Percentiles rank a stretch among this genome's conserved stretches.
phyloP scores from a whole-genome alignment of 2,888 invertebrate species.

The Drosophila differens region DNA sequence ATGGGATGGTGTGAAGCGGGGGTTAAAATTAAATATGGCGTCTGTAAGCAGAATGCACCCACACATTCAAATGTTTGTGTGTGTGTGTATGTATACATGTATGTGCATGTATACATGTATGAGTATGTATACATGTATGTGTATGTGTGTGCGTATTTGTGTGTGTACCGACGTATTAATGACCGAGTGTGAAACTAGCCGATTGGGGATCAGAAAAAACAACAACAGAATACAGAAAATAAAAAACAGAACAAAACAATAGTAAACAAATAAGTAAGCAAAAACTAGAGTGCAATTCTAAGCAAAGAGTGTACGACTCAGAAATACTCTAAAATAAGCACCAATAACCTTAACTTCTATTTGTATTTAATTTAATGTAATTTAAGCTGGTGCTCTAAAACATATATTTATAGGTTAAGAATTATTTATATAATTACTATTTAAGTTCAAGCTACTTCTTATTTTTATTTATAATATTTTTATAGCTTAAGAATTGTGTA shows the following conservation, averaged over 20 bases:
- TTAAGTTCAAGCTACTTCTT: background rate
- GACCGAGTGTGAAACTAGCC: background rate
- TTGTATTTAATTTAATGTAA: background rate
- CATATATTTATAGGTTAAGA: background rate
- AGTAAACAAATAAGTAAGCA: background rate
- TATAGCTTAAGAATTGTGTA: background rate
- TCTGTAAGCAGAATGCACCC: constrained; percentile 37
- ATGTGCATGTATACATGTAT: background rate
- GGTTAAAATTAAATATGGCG: constrained; percentile 72
- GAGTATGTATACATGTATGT: background rate
- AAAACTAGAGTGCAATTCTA: background rate
- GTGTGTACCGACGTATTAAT: background rate
- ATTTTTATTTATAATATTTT: background rate
- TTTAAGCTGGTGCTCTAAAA: background rate
- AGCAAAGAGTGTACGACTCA: background rate
- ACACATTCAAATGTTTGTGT: constrained; percentile 14
- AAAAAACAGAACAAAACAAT: background rate
- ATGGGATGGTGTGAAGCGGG: background rate
- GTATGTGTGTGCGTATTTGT: background rate
- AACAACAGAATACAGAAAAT: background rate
- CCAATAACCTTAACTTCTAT: background rate
- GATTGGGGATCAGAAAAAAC: background rate
- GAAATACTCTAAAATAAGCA: background rate
- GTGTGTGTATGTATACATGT: background rate
- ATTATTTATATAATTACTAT: background rate